Percentiles rank a stretch among this genome's conserved stretches.
phyloP scores from a whole-genome alignment of 2,888 invertebrate genomes.

The Tuberolachnus salignus region DNA sequence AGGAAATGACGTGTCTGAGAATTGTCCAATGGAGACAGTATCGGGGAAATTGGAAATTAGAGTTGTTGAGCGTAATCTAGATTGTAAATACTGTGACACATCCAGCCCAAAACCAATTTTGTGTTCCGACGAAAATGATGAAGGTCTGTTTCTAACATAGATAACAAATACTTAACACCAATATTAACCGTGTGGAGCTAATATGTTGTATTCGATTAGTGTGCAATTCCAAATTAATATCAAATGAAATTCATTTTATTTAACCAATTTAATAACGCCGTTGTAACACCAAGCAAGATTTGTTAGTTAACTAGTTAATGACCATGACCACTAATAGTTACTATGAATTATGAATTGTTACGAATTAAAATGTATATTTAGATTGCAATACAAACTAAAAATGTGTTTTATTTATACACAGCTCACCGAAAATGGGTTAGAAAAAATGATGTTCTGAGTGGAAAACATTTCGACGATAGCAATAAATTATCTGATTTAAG shows the following conservation, averaged over 20 bases:
- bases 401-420: conserved; percentile 1
- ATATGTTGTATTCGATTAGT: neutral
- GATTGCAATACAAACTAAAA: neutral
- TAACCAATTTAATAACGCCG: neutral
- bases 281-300: neutral
- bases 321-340: too few relatives aligned
- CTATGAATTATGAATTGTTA: neutral
- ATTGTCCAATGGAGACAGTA: conserved; percentile 66
- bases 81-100: conserved; percentile 26
- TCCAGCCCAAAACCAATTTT: conserved; percentile 15
- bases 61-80: conserved; percentile 64
- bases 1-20: conserved; percentile 43
- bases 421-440: conserved; percentile 43
- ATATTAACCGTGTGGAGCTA: neutral
- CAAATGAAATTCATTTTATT: neutral
- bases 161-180: conserved; percentile 5
- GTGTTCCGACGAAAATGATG: conserved; percentile 19
- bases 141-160: conserved; percentile 39
- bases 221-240: neutral
- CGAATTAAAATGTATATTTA: neutral
- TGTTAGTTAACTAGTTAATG: too few relatives aligned
- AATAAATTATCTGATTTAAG: conserved; percentile 49
- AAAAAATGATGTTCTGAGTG: conserved; percentile 24
- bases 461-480: conserved; percentile 37
- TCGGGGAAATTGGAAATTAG: conserved; percentile 84